Base-by-base conservation (phyloP, 2,797 vertebrate genomes). In the Acanthurus tractus region DNA sequence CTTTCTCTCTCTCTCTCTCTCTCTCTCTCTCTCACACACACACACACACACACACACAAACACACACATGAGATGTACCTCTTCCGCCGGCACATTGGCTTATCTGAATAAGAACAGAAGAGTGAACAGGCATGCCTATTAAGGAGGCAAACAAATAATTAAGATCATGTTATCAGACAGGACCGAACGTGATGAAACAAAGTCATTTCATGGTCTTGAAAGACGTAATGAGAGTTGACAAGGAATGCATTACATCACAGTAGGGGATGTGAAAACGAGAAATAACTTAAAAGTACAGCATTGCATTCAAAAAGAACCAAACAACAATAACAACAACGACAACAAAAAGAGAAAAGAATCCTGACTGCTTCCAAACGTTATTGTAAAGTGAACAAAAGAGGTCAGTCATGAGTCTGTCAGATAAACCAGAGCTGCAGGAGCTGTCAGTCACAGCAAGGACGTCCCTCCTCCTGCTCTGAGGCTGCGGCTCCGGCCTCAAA, bases 241-340 rank as follows among this genome's bases (percentile, higher is more conserved):
- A 91, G 93, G 93, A 95, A 95, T 95, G 94, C 91, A 91, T 94
- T 90, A 91, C 89, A 90, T 93, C 91, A 92, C 92, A 90, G 90
- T 88, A 66, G 88, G 83, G 76, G 82, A 78, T 74, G 73, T 80
- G 72, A 87, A 89, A 86, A 83, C 66, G 83, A 68, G 68, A 87
- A 89, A 86, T 57, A 77, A 86, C 76, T 79, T 84, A 81, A 86
- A 89, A 89, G 76, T 74, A 85, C 70, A 76, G 52, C 58, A 78
- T 71, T 76, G 74, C 53, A 69, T 76, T 83, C 53, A 83, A 82
- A 89, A 86, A 45, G 82, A 88, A 83, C 38, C 81, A 6, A 63
- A 84, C 63, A 79, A 62, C 66, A 76, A 81, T 72, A 69, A 58
- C 69, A 73, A 68, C 4, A 13, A 23, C 3, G 13, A n/a, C 10